phyloP scores from a whole-genome alignment of 2,888 invertebrate species.

The Trichopoda pennipes region DNA sequence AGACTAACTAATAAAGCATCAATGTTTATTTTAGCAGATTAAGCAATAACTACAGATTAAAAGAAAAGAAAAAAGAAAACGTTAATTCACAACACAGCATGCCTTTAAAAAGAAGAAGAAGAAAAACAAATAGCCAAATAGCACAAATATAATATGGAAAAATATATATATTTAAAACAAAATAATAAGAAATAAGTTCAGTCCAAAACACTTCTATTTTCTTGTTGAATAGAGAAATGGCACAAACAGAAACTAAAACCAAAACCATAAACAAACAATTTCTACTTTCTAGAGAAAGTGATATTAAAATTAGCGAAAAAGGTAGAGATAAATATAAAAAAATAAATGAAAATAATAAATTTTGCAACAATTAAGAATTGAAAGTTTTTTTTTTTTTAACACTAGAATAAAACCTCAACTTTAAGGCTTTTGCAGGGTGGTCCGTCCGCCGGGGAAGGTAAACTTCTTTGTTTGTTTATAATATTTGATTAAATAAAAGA shows the following conservation, averaged over 20 bases:
- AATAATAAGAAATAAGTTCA: background rate
- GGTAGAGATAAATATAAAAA: background rate
- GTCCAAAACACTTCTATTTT: background rate
- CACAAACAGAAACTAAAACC: conserved; percentile 12
- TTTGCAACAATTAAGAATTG: no score
- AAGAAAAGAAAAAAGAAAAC: background rate
- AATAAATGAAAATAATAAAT: conserved; percentile 7
- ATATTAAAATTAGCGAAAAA: background rate
- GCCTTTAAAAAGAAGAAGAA: conserved; percentile 3
- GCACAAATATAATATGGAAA: background rate
- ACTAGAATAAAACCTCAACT: no score
- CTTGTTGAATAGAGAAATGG: background rate
- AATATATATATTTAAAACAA: no score
- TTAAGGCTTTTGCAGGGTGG: no score
- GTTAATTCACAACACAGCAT: conserved; percentile 37
- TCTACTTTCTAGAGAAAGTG: background rate
- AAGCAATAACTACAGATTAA: conserved; percentile 1
- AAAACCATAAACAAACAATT: conserved; percentile 33
- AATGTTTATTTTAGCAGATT: background rate
- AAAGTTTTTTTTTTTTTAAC: no score
- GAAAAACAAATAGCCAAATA: background rate
- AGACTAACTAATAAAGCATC: background rate
- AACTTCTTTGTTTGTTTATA: no score
- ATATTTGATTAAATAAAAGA: no score
- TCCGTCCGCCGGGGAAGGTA: no score